Evolutionary conservation across 2,888 invertebrate genomes (phyloP), one percentile per base, ranked within the genome.

Genomic region (Lysandra bellargus): DNA sequence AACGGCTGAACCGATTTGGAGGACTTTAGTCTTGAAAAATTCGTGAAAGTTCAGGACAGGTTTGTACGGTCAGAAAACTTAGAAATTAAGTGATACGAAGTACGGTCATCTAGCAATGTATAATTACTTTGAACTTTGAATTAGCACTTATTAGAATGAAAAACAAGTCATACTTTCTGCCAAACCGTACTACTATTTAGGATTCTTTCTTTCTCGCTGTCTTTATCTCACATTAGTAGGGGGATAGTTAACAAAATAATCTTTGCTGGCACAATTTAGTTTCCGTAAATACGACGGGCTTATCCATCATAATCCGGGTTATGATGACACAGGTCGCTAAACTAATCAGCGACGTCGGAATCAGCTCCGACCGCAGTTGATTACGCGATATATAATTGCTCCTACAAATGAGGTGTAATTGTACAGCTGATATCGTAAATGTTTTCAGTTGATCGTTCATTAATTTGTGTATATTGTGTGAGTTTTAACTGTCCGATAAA

Each of bases 391-490:
- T 91, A 92, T 93, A 93, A 93, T 93, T 92, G 90, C 89, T 85
- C 90, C 90, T 91, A 91, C 92, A 93, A 92, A 92, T 91, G 92
- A 92, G 89, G 85, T 85, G 85, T 86, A 88, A 89, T 87, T 87
- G 89, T 88, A 88, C 87, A 89, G 87, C 87, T 87, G 89, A 90
- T 90, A 87, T 85, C 85, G 86, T 87, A 89, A 85, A 92, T 92
- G 90, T 91, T 92, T 92, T 91, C 89, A 86, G 87, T 88, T 87
- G 88, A 88, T 90, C 88, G 87, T 89, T 90, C 92, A 92, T 93
- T 94, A 93, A 93, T 92, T 93, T 92, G 91, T 89, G 88, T 87
- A 89, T 89, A 92, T 92, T 93, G 92, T 92, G 88, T 89, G 86
- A 89, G 87, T 87, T 87, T 86, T 87, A 87, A 88, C 88, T 87